Evolutionary conservation across 2,888 invertebrate genomes (phyloP).

Genomic region (Iphiclides podalirius): DNA sequence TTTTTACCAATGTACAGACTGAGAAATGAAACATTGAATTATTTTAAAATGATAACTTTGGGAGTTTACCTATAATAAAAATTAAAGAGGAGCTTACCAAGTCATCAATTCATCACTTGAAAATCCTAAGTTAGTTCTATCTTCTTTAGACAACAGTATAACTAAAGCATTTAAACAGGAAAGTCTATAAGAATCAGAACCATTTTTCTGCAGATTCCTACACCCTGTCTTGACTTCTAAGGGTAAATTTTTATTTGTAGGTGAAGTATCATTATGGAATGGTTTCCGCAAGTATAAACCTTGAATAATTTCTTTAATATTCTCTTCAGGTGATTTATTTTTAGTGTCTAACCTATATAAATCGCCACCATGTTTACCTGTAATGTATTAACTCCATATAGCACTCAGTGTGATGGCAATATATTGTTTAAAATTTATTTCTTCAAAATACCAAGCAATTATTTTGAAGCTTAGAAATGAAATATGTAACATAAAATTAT

Average conservation of each 20-base stretch:
- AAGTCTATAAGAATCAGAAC: conserved; percentile 88
- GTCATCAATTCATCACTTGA: conserved; percentile 87
- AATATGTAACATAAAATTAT: conserved; percentile 10
- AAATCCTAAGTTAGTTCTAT: conserved; percentile 84
- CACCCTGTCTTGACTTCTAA: conserved; percentile 78
- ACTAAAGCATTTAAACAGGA: conserved; percentile 94
- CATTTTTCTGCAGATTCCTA: conserved; percentile 80
- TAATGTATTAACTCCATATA: conserved; percentile 33
- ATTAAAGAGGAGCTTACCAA: conserved; percentile 47
- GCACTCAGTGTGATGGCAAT: background rate
- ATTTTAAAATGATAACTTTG: too few relatives aligned
- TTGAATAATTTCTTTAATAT: conserved; percentile 82
- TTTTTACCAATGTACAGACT: too few relatives aligned
- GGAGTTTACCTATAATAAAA: too few relatives aligned
- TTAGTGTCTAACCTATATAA: conserved; percentile 81
- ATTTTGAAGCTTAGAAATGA: background rate
- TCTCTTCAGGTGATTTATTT: conserved; percentile 81
- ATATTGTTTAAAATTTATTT: background rate
- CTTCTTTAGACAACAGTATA: conserved; percentile 85
- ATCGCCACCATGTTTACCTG: conserved; percentile 82
- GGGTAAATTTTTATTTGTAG: conserved; percentile 56
- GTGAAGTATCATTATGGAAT: conserved; percentile 62
- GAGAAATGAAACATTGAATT: too few relatives aligned
- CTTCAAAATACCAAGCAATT: background rate
- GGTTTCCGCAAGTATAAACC: conserved; percentile 76